These are phyloP conservation scores for Oreochromis niloticus DNA, from an alignment of 2,113 vertebrate genomes.

Conservation along the genomic window DNA sequence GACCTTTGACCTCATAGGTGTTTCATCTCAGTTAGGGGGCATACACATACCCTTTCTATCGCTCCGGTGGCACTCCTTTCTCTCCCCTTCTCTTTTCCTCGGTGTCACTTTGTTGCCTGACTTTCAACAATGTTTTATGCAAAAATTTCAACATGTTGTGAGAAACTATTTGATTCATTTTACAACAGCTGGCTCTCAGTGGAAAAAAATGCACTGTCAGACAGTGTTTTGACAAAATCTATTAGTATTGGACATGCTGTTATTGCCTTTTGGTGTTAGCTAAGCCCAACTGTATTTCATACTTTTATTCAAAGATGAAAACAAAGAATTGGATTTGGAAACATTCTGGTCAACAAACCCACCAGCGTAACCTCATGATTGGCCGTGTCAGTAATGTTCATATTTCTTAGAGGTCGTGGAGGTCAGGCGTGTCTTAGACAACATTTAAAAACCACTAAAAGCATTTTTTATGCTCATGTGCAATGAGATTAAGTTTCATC, in stretches of 20 bases:
- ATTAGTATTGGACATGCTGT: background rate
- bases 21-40: constrained; percentile 48
- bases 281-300: background rate
- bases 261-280: background rate
- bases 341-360: background rate
- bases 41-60: background rate
- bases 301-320: background rate
- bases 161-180: background rate
- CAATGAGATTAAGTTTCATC: background rate
- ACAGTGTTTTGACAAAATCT: background rate
- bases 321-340: background rate
- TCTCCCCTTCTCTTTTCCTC: background rate
- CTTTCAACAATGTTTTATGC: background rate
- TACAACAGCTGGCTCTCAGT: background rate
- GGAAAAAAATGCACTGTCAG: background rate
- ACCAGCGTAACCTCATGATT: background rate
- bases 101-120: background rate
- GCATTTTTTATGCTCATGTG: background rate
- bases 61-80: background rate
- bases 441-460: background rate
- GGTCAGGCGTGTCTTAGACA: background rate
- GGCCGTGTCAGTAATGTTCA: background rate
- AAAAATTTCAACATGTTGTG: background rate
- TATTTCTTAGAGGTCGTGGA: background rate
- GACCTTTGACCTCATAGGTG: constrained; percentile 43